A percentile compares a stretch with the other conserved stretches of the same genome.
Conservation (phyloP, 2,888 invertebrate genomes). For the Campopleginae sp. region DNA sequence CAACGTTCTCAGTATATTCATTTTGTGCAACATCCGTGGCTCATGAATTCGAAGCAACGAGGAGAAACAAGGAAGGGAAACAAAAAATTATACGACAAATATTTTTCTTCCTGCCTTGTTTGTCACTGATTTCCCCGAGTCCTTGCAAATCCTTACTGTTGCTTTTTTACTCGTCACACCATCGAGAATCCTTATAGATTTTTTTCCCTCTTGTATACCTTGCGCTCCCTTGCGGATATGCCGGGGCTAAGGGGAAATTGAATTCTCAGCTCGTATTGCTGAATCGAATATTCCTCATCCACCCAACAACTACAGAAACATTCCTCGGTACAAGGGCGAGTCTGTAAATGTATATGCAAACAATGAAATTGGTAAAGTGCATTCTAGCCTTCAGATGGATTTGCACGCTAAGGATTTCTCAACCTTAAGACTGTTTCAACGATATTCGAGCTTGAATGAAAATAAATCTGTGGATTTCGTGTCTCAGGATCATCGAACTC, state of each 20-base stretch:
- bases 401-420: not conserved
- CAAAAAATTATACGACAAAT: not conserved
- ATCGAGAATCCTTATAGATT: conserved; percentile 34
- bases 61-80: not conserved
- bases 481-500: not conserved
- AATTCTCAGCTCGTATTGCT: conserved; percentile 47
- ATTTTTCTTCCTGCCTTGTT: conserved; percentile 20
- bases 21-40: not conserved
- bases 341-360: conserved; percentile 1
- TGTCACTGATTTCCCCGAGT: conserved; percentile 20
- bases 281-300: conserved; percentile 58
- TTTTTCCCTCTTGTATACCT: conserved; percentile 40
- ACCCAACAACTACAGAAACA: conserved; percentile 17
- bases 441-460: not conserved
- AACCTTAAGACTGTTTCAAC: not conserved
- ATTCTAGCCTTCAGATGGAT: not conserved
- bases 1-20: not conserved
- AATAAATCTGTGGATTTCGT: not conserved
- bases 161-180: conserved; percentile 5
- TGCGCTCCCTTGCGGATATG: conserved; percentile 33
- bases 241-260: conserved; percentile 54
- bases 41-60: not conserved
- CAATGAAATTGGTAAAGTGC: not conserved
- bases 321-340: not conserved
- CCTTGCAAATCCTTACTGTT: conserved; percentile 7